These are phyloP conservation scores for Drosophila oshimai DNA, from an alignment of 1,140 invertebrate genomes.

Conservation along the genomic window DNA sequence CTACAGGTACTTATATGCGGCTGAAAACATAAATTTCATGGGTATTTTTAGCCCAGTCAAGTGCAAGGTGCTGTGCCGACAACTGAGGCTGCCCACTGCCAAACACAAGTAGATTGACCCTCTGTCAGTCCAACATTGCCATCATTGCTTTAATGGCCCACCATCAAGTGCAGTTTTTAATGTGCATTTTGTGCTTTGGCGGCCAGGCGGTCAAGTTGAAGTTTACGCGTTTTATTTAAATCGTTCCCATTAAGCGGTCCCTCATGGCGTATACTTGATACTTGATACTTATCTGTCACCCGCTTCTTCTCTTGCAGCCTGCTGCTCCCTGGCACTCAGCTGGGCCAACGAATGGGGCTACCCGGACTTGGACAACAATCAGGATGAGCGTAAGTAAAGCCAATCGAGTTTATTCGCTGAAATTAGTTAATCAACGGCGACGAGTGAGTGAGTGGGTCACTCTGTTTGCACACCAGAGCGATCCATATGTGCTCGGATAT, in stretches of 20 bases:
- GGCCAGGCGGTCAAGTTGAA: slow-evolving; percentile 54
- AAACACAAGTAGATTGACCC: slow-evolving; percentile 42
- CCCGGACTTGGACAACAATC: slow-evolving; percentile 66
- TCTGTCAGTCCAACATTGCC: background rate
- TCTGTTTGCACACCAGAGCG: slow-evolving; percentile 8
- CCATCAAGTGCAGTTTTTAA: slow-evolving; percentile 7
- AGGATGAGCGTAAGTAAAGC: slow-evolving; percentile 65
- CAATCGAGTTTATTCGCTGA: slow-evolving; percentile 57
- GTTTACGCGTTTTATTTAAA: slow-evolving; percentile 27
- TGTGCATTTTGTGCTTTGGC: slow-evolving; percentile 3
- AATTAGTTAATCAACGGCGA: slow-evolving; percentile 73
- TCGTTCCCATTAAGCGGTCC: slow-evolving; percentile 28
- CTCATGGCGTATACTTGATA: slow-evolving; percentile 47
- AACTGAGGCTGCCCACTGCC: slow-evolving; percentile 62
- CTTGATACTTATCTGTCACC: background rate
- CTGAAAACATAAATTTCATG: slow-evolving; percentile 55
- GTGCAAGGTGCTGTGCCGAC: slow-evolving; percentile 56
- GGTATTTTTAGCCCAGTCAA: slow-evolving; percentile 71
- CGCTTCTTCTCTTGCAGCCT: slow-evolving; percentile 38
- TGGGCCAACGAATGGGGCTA: slow-evolving; percentile 62
- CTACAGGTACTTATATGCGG: too few relatives aligned
- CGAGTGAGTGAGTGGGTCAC: slow-evolving; percentile 16
- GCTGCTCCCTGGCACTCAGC: slow-evolving; percentile 32
- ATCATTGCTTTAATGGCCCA: slow-evolving; percentile 18
- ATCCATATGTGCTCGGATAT: background rate